phyloP scores from a whole-genome alignment of 2,888 invertebrate genomes.

The Cantharis nigra region DNA sequence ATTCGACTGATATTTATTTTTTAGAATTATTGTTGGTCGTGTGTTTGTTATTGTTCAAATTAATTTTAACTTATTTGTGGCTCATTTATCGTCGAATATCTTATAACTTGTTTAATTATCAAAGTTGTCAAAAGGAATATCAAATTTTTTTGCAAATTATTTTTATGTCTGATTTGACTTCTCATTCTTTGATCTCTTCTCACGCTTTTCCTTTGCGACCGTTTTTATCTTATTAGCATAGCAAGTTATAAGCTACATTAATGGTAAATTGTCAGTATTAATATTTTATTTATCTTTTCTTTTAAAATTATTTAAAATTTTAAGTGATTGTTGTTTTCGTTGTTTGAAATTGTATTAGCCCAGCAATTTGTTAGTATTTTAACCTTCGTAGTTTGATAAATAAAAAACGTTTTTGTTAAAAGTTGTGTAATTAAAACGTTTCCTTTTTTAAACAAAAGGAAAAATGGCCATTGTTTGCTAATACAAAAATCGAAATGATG shows the following conservation, averaged over 20 bases:
- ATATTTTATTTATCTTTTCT: not conserved
- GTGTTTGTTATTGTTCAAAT: not conserved
- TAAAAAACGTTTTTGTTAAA: not conserved
- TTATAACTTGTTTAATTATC: not conserved
- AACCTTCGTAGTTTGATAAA: not conserved
- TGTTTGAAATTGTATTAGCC: not conserved
- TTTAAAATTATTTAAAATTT: not conserved
- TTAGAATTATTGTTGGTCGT: slow-evolving; percentile 3
- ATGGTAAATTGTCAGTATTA: not conserved
- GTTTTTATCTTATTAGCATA: not conserved
- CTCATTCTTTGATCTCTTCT: not conserved
- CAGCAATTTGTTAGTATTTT: not conserved
- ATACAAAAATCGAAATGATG: not conserved
- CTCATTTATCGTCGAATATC: not conserved
- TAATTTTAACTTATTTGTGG: not conserved
- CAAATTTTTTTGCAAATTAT: not conserved
- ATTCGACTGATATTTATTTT: slow-evolving; percentile 2
- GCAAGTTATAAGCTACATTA: not conserved
- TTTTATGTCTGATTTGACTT: not conserved
- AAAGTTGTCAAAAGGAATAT: not conserved
- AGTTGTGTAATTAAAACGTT: not conserved
- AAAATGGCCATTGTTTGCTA: not conserved
- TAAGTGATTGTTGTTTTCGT: not conserved
- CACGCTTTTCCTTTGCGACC: not conserved
- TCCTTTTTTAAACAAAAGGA: not conserved